A percentile compares a stretch with the other conserved stretches of the same genome.
Evolutionary conservation across 1,140 invertebrate species (phyloP).

Genomic region (Nautilus pompilius): DNA sequence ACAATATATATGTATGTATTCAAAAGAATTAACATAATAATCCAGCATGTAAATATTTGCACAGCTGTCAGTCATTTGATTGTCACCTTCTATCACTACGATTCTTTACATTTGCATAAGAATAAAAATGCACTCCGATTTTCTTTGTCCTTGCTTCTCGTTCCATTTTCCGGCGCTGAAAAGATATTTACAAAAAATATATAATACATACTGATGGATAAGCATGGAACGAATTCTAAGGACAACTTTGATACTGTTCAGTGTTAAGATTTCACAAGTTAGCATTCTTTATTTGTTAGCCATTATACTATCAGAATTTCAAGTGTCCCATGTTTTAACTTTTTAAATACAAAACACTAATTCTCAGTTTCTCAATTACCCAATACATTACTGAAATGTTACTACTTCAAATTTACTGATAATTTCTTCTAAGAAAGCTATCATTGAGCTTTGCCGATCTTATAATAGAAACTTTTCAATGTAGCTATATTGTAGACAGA

Average conservation of each 20-base stretch:
- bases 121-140: constrained; percentile 90
- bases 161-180: constrained; percentile 41
- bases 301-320: not conserved
- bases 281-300: not conserved
- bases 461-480: too few relatives aligned
- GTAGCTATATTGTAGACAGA: too few relatives aligned
- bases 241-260: not conserved
- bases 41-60: too few relatives aligned
- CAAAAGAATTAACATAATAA: too few relatives aligned
- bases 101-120: constrained; percentile 87
- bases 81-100: constrained; percentile 22
- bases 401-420: too few relatives aligned
- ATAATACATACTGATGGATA: not conserved
- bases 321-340: not conserved
- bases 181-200: constrained; percentile 6
- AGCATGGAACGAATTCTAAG: not conserved
- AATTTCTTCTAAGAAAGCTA: too few relatives aligned
- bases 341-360: too few relatives aligned
- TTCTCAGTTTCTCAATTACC: too few relatives aligned
- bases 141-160: constrained; percentile 73
- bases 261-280: not conserved
- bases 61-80: too few relatives aligned
- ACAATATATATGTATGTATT: too few relatives aligned
- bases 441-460: too few relatives aligned
- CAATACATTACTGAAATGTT: too few relatives aligned